phyloP scores from a whole-genome alignment of 2,113 vertebrate species.

The Oriolus oriolus region DNA sequence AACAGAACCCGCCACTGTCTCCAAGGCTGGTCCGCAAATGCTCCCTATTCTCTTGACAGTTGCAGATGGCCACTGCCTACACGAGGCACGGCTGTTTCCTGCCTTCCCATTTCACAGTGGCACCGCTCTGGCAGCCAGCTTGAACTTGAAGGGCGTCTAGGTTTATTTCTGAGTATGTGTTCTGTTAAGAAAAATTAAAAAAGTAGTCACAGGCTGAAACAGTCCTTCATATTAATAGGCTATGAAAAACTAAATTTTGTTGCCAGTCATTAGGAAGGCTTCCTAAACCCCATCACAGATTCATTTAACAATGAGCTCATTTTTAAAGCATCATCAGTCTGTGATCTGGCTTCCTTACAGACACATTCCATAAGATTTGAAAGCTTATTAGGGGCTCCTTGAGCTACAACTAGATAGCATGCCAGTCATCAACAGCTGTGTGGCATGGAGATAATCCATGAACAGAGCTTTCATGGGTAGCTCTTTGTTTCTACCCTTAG shows the following conservation, averaged over 20 bases:
- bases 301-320: background rate
- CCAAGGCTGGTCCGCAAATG: background rate
- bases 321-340: background rate
- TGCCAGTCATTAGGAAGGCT: background rate
- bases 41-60: background rate
- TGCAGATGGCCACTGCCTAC: rapidly evolving
- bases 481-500: background rate
- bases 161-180: background rate
- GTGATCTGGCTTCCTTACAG: background rate
- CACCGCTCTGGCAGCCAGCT: background rate
- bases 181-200: background rate
- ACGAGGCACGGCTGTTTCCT: background rate
- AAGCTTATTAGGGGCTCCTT: background rate
- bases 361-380: background rate
- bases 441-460: background rate
- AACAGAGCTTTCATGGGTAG: background rate
- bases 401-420: background rate
- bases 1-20: background rate
- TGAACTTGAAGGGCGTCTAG: background rate
- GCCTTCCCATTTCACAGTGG: background rate
- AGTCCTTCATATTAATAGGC: background rate
- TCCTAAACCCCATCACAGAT: background rate
- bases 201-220: background rate
- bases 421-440: background rate
- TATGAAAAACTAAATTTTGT: background rate